Conservation (phyloP, 2,113 vertebrate genomes). For the Hippocampus barbouri region DNA sequence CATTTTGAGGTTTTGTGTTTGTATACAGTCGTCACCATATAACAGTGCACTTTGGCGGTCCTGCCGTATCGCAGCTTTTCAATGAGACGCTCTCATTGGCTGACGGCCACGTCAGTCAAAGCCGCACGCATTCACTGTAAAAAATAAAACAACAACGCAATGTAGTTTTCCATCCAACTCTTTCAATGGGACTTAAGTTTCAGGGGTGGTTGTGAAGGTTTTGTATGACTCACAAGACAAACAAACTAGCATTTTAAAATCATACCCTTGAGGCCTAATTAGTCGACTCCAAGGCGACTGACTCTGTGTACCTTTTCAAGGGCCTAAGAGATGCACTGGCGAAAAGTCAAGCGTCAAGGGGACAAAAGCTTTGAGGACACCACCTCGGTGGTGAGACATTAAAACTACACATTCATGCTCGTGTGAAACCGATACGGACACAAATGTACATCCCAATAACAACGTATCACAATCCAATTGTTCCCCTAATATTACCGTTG, state of each 20-base stretch:
- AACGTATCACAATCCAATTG: no score
- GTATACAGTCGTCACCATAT: not conserved
- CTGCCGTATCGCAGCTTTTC: no score
- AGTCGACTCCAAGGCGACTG: not conserved
- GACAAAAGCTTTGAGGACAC: no score
- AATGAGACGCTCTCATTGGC: no score
- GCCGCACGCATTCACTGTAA: no score
- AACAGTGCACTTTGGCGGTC: not conserved
- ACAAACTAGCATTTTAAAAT: not conserved
- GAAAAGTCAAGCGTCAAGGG: not conserved
- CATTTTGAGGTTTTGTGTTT: constrained; percentile 22
- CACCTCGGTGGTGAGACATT: no score
- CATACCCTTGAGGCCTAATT: not conserved
- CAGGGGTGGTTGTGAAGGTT: constrained; percentile 14
- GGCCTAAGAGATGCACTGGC: not conserved
- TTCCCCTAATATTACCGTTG: no score
- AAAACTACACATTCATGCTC: no score
- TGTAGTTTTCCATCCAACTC: constrained; percentile 12
- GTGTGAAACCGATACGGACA: no score
- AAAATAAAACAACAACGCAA: not conserved
- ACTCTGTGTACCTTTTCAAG: not conserved
- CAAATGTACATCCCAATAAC: no score
- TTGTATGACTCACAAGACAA: not conserved
- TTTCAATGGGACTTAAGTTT: constrained; percentile 28
- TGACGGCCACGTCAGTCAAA: no score